Evolutionary conservation across 2,113 vertebrate genomes (phyloP), one percentile per base, ranked within the genome.

Genomic region (Oreotrochilus melanogaster): DNA sequence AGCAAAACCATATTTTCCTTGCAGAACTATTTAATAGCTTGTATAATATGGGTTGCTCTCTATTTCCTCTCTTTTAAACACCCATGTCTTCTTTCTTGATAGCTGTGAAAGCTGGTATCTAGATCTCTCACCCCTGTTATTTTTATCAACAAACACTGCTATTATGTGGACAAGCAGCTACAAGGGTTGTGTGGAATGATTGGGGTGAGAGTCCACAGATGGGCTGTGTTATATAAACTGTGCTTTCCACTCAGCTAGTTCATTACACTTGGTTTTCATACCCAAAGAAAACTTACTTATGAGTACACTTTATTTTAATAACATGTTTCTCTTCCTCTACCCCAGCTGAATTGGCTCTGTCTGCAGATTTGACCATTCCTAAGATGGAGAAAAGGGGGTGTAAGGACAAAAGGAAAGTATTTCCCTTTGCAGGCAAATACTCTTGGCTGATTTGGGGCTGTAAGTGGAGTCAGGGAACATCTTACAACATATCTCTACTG

Each of bases 181-280:
- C 22, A 70, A 57, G 5, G 7, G 3, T 50, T 69, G 11, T 58
- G 31, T 80, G 28, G 31, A 88, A 73, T 62, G 24, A 14, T 33
- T 66, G 60, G 33, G 5, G 9, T 76, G 45, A 76, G 71, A 57
- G 31, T 62, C 47, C 19, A 17, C 25, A 56, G 28, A 27, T 11
- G 78, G 18, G 35, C 50, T 66, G 37, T 27, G 5, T 87, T 85
- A 35, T 31, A 19, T 79, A 48, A 89, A n/a, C 30, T 71, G 28
- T 51, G 25, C 23, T 82, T 78, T 91, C 51, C 23, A 27, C 66
- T 61, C 62, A 75, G 24, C 53, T 92, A 35, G 14, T 92, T 89
- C 85, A 85, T 82, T 87, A 94, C 89, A 84, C 78, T 82, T 85
- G 16, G 12, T 72, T 72, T 96, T 89, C 85, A 85, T 45, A 69